These are phyloP conservation scores for Drosophila azteca DNA, from an alignment of 1,140 invertebrate genomes.

Conservation along the genomic window DNA sequence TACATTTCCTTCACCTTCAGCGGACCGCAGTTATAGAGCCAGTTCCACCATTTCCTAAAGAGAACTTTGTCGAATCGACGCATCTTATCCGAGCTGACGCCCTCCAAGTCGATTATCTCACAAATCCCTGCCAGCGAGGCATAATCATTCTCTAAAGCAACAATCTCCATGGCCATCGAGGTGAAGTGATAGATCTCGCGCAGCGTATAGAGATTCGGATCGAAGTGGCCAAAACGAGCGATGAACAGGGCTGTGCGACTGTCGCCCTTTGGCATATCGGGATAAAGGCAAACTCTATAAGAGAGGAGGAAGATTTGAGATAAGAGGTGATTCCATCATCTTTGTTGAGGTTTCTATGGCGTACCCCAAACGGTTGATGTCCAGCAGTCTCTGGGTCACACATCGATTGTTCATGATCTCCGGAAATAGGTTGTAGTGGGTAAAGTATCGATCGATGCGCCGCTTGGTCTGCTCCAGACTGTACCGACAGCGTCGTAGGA, in stretches of 20 bases:
- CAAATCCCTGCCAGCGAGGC: conserved; percentile 82
- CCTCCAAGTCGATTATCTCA: conserved; percentile 84
- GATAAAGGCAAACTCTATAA: conserved; percentile 66
- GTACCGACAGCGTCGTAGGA: conserved; percentile 88
- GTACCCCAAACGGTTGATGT: conserved; percentile 85
- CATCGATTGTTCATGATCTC: conserved; percentile 84
- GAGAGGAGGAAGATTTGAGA: too few species aligned
- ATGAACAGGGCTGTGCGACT: conserved; percentile 84
- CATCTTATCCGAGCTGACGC: conserved; percentile 83
- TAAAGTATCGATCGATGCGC: conserved; percentile 87
- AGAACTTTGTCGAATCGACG: conserved; percentile 83
- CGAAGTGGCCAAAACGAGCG: conserved; percentile 83
- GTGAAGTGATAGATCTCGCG: conserved; percentile 82
- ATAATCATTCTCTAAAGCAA: conserved; percentile 84
- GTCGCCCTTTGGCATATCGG: conserved; percentile 78
- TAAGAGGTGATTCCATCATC: background rate
- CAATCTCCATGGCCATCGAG: conserved; percentile 84
- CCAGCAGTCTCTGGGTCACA: conserved; percentile 76
- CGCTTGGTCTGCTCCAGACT: conserved; percentile 88
- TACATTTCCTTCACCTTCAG: conserved; percentile 85
- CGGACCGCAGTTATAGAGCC: conserved; percentile 84
- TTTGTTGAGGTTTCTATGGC: background rate
- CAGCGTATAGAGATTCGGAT: conserved; percentile 83
- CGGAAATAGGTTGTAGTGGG: conserved; percentile 85
- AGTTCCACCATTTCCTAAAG: conserved; percentile 84